phyloP scores from a whole-genome alignment of 1,140 invertebrate genomes.

The Bradysia coprophila region DNA sequence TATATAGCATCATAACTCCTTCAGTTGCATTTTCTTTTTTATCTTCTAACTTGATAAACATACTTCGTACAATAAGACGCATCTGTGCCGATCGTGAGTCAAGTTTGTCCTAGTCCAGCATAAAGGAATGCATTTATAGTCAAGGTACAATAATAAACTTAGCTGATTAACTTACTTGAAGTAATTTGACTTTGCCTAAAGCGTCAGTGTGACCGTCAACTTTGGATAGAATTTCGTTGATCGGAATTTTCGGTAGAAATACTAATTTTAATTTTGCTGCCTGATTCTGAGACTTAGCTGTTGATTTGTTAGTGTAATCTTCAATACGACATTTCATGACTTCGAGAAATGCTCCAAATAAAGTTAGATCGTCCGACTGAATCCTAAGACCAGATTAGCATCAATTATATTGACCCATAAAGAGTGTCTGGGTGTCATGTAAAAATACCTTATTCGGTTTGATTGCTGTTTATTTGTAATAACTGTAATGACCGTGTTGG shows the following conservation, averaged over 20 bases:
- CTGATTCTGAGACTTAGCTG: constrained; percentile 10
- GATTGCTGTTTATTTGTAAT: constrained; percentile 21
- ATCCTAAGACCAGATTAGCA: constrained; percentile 9
- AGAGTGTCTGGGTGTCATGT: neutral
- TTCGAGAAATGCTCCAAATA: constrained; percentile 17
- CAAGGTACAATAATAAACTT: neutral
- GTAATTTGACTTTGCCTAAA: neutral
- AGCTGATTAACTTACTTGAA: neutral
- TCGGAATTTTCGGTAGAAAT: constrained; percentile 12
- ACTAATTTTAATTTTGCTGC: neutral
- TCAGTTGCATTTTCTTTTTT: constrained; percentile 14
- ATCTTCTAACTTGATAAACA: constrained; percentile 17
- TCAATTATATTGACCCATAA: neutral
- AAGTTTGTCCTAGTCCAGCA: constrained; percentile 16
- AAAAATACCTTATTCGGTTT: constrained; percentile 13
- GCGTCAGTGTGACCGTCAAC: constrained; percentile 11
- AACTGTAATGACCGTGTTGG: constrained; percentile 14
- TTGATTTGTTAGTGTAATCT: constrained; percentile 7
- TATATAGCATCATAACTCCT: constrained; percentile 19
- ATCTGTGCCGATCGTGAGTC: constrained; percentile 20
- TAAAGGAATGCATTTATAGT: neutral
- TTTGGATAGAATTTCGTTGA: constrained; percentile 13
- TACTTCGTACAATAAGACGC: constrained; percentile 15
- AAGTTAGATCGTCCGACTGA: constrained; percentile 18
- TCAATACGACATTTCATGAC: constrained; percentile 6